Conservation (phyloP, 2,888 invertebrate genomes). For the Rotaria macrura region DNA sequence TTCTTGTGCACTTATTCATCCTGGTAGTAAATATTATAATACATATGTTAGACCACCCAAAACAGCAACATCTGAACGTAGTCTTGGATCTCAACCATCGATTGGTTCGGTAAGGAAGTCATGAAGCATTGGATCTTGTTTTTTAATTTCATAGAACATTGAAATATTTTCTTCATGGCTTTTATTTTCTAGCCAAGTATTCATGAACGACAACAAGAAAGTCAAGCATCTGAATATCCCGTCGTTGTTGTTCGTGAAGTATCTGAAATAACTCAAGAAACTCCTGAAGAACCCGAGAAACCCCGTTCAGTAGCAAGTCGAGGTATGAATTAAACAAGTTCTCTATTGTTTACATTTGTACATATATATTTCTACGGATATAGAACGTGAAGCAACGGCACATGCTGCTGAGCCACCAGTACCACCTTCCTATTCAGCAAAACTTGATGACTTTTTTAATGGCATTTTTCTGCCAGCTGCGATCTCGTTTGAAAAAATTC, state of each 20-base stretch:
- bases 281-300: background rate
- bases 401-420: background rate
- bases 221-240: background rate
- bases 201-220: background rate
- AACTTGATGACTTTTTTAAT: background rate
- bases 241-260: background rate
- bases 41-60: background rate
- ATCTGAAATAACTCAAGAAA: background rate
- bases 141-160: too few species aligned
- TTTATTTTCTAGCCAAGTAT: background rate
- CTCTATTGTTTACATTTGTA: too few species aligned
- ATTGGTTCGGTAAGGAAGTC: background rate
- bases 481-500: background rate
- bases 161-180: too few species aligned
- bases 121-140: too few species aligned
- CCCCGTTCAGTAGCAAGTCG: background rate
- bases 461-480: background rate
- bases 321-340: background rate
- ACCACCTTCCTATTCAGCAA: background rate
- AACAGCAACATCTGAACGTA: background rate
- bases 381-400: background rate
- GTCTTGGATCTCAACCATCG: background rate
- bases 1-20: constrained; percentile 45
- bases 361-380: background rate
- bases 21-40: background rate